Conservation (phyloP, 1,140 invertebrate genomes). For the Atta colombica region DNA sequence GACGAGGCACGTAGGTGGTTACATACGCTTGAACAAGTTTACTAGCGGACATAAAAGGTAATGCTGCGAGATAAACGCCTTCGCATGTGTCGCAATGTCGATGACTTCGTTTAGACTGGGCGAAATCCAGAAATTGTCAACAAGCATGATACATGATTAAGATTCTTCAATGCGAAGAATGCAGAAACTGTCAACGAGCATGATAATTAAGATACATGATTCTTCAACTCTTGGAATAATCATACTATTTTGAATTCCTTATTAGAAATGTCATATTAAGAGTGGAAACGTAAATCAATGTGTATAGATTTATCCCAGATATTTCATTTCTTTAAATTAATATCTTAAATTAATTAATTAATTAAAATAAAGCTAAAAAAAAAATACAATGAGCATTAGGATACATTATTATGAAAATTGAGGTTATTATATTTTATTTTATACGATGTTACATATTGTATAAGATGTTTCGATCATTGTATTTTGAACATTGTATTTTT, state of each 20-base stretch:
- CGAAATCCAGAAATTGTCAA: slow-evolving; percentile 24
- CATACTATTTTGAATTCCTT: neutral
- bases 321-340: neutral
- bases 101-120: slow-evolving; percentile 21
- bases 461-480: neutral
- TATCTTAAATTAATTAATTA: neutral
- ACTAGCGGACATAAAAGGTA: slow-evolving; percentile 51
- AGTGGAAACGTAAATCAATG: neutral
- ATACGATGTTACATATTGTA: neutral
- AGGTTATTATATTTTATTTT: neutral
- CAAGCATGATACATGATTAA: neutral
- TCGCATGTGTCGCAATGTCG: slow-evolving; percentile 26
- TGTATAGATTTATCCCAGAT: neutral
- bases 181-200: slow-evolving; percentile 4
- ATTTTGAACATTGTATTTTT: no score
- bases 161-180: neutral
- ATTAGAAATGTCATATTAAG: neutral
- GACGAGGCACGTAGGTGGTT: slow-evolving; percentile 55
- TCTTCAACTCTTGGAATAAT: neutral
- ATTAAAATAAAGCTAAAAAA: neutral
- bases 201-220: neutral
- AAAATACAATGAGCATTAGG: neutral
- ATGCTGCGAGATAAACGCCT: slow-evolving; percentile 36
- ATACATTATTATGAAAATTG: neutral
- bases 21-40: slow-evolving; percentile 41